Evolutionary conservation across 1,140 invertebrate species (phyloP).

Genomic region (Colletes latitarsis): DNA sequence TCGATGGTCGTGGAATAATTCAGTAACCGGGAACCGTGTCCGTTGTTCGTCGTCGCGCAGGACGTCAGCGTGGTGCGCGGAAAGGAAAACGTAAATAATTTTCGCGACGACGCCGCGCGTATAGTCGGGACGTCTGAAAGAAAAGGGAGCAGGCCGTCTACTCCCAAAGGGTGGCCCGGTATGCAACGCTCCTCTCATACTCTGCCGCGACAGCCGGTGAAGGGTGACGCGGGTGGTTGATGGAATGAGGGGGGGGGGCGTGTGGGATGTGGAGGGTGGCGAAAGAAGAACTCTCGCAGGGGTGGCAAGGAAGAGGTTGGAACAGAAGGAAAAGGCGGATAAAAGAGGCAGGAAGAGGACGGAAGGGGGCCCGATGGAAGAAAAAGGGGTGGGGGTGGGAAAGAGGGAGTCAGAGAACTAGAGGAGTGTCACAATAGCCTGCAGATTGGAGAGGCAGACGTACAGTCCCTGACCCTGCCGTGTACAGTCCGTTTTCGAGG

Average conservation of each 20-base stretch:
- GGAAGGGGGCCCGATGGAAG: conserved; percentile 16
- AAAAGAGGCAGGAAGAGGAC: conserved; percentile 20
- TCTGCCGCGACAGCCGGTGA: neutral
- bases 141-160: conserved; percentile 40
- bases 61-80: neutral
- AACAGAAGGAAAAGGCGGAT: conserved; percentile 25
- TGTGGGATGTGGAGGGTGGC: neutral
- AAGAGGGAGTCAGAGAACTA: conserved; percentile 38
- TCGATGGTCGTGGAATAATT: neutral
- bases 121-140: neutral
- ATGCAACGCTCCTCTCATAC: conserved; percentile 41
- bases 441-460: conserved; percentile 72
- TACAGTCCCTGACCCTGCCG: conserved; percentile 66
- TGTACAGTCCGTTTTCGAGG: conserved; percentile 56
- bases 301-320: conserved; percentile 47
- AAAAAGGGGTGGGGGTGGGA: conserved; percentile 32
- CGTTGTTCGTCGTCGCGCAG: conserved; percentile 4
- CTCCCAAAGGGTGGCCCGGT: conserved; percentile 39
- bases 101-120: conserved; percentile 38
- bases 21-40: neutral
- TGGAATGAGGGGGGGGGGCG: too few relatives aligned
- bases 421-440: conserved; percentile 70
- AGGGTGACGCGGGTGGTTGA: neutral
- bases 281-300: conserved; percentile 35
- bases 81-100: conserved; percentile 52